A percentile compares a stretch with the other conserved stretches of the same genome.
Evolutionary conservation across 92 coral and sea anemone genomes (phyloP).

Genomic region (Bergia sp.): DNA sequence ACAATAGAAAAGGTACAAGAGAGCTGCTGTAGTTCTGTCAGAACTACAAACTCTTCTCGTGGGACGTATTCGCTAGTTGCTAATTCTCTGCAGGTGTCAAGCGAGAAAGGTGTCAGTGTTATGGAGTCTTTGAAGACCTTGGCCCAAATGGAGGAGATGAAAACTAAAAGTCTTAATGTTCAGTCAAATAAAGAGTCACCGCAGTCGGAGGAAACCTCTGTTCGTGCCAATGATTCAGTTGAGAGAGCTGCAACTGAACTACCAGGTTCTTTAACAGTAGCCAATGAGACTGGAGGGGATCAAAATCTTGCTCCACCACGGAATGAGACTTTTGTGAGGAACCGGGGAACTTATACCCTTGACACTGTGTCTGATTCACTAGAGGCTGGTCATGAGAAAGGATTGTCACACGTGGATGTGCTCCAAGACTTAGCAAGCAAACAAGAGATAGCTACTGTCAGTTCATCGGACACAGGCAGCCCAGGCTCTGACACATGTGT

Average conservation of each 20-base stretch:
- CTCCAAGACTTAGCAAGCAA: slow-evolving; percentile 33
- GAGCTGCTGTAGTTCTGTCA: background rate
- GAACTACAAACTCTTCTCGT: slow-evolving; percentile 37
- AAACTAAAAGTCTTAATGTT: background rate
- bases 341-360: slow-evolving; percentile 18
- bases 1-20: slow-evolving; percentile 41
- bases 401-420: slow-evolving; percentile 45
- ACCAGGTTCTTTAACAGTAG: background rate
- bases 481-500: background rate
- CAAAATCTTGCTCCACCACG: background rate
- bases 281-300: background rate
- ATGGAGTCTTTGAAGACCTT: slow-evolving; percentile 62
- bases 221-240: background rate
- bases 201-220: background rate
- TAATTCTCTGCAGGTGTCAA: slow-evolving; percentile 56
- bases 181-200: background rate
- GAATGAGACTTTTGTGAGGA: background rate
- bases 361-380: slow-evolving; percentile 57
- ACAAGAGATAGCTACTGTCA: background rate
- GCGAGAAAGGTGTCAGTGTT: slow-evolving; percentile 63
- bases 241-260: background rate
- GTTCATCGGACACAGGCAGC: background rate
- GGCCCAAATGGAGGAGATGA: slow-evolving; percentile 29
- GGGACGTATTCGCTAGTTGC: slow-evolving; percentile 84
- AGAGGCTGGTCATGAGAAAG: slow-evolving; percentile 52